phyloP scores from a whole-genome alignment of 2,113 vertebrate species.

The Aegotheles bennettii region DNA sequence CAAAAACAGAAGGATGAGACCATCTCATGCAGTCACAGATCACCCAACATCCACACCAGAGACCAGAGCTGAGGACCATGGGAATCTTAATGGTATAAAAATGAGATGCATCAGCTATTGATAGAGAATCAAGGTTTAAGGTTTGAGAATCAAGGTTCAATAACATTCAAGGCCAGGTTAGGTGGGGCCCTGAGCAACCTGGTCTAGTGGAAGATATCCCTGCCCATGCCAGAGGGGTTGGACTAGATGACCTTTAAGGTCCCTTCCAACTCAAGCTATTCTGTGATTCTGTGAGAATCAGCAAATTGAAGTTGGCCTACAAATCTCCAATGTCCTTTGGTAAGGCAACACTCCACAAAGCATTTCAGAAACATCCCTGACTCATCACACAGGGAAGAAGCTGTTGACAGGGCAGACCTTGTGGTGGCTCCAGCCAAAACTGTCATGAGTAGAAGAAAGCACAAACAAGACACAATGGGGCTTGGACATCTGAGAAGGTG shows the following conservation, averaged over 20 bases:
- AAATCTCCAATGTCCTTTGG: background rate
- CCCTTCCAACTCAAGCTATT: no score
- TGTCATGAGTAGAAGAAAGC: background rate
- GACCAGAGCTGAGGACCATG: background rate
- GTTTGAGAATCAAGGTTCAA: no score
- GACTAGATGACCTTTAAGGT: no score
- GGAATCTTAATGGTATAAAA: background rate
- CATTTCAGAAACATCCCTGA: background rate
- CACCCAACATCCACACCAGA: background rate
- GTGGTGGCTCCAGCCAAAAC: no score
- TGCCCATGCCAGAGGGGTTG: no score
- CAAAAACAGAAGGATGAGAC: background rate
- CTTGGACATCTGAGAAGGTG: background rate
- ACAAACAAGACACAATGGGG: background rate
- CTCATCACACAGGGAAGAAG: no score
- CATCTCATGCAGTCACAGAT: background rate
- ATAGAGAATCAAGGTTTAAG: no score
- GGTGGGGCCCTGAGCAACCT: no score
- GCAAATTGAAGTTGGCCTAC: background rate
- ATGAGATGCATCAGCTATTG: no score
- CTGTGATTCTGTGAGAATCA: no score
- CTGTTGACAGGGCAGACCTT: background rate
- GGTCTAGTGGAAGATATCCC: no score
- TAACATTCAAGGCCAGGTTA: no score
- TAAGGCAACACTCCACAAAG: background rate